These are phyloP conservation scores for Plutomurus gul DNA, from an alignment of 1,140 invertebrate genomes.

Conservation along the genomic window DNA sequence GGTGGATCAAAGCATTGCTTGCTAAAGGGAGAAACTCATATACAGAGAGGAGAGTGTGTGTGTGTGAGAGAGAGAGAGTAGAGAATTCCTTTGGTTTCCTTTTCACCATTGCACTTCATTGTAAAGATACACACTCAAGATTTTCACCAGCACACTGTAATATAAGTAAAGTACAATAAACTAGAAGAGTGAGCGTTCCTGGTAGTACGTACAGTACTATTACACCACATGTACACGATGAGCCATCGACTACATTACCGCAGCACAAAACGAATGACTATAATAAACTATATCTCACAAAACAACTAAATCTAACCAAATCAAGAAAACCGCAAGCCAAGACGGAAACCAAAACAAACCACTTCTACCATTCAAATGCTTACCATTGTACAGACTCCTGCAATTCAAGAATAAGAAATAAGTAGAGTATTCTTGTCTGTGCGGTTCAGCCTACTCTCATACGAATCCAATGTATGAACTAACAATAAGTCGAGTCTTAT, in stretches of 20 bases:
- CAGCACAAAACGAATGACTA: neutral
- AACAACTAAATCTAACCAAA: conserved; percentile 10
- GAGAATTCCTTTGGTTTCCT: neutral
- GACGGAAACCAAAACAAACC: neutral
- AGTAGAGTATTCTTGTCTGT: too few species aligned
- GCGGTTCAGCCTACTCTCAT: too few species aligned
- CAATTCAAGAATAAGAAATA: too few species aligned
- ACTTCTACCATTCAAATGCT: neutral
- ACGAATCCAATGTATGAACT: too few species aligned
- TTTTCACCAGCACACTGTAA: neutral
- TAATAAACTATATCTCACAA: neutral
- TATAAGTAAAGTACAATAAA: neutral
- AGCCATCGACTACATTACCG: neutral
- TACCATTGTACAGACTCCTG: neutral
- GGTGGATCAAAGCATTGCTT: conserved; percentile 11
- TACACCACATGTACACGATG: too few species aligned
- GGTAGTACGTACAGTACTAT: too few species aligned
- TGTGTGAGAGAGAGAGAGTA: neutral
- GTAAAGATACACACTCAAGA: neutral
- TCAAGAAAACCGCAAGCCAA: neutral
- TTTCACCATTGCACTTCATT: too few species aligned
- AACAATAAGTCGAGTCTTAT: too few species aligned
- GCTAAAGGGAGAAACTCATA: neutral
- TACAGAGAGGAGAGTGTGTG: too few species aligned
- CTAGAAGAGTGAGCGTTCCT: too few species aligned